Conservation (phyloP, 2,113 vertebrate species). For the Gallinago undulata region DNA sequence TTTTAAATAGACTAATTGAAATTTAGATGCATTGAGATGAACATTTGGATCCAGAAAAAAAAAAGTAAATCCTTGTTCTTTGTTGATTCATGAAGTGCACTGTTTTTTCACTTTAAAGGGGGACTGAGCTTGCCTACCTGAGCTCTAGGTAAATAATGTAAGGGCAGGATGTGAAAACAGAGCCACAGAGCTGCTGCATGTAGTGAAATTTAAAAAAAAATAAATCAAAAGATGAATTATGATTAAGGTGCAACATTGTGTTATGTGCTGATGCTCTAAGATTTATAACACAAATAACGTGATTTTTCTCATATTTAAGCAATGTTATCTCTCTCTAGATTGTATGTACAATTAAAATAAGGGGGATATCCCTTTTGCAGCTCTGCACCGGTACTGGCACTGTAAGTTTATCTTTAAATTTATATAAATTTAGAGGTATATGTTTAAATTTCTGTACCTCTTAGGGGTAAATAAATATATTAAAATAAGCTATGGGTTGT, state of each 20-base stretch:
- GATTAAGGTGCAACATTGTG: background rate
- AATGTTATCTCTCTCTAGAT: background rate
- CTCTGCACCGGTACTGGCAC: slow-evolving; percentile 22
- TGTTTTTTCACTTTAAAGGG: background rate
- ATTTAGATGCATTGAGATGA: slow-evolving; percentile 4
- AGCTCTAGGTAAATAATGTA: slow-evolving; percentile 9
- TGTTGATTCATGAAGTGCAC: background rate
- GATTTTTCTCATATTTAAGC: slow-evolving; percentile 7
- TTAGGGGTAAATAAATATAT: slow-evolving; percentile 95
- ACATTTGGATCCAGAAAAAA: background rate
- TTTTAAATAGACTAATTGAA: slow-evolving; percentile 20
- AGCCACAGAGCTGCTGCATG: background rate
- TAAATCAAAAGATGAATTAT: slow-evolving; percentile 4
- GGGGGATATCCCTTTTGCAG: background rate
- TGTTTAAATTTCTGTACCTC: slow-evolving; percentile 81
- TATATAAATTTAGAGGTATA: slow-evolving; percentile 38
- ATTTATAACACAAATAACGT: background rate
- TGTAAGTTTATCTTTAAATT: slow-evolving; percentile 62
- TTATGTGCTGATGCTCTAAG: background rate
- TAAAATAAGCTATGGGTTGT: slow-evolving; percentile 82
- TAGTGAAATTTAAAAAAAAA: background rate
- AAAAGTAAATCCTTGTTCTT: background rate
- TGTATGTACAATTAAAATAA: background rate
- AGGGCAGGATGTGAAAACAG: slow-evolving; percentile 4
- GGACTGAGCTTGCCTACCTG: background rate